Conservation (phyloP, 2,797 vertebrate species). For the Rhynchonycteris naso region DNA sequence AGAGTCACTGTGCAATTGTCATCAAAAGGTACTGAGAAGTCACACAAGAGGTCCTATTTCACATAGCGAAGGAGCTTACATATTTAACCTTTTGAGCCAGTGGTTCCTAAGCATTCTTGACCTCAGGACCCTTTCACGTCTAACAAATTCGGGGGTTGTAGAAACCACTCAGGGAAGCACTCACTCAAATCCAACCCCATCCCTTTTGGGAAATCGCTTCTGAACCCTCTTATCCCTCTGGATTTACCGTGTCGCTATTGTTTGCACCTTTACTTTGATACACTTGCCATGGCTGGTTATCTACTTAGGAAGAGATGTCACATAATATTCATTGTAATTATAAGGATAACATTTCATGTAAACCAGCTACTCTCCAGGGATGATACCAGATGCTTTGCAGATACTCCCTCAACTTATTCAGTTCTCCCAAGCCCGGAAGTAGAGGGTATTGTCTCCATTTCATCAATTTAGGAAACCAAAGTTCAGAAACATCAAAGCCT, state of each 20-base stretch:
- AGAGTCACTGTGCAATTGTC: background rate
- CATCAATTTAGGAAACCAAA: background rate
- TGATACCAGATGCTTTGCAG: background rate
- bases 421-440: background rate
- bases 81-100: background rate
- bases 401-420: background rate
- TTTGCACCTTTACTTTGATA: background rate
- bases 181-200: background rate
- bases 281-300: background rate
- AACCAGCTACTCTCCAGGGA: background rate
- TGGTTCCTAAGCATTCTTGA: background rate
- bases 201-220: background rate
- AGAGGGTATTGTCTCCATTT: background rate
- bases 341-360: background rate
- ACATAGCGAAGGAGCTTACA: background rate
- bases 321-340: background rate
- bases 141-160: background rate
- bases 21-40: background rate
- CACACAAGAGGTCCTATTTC: too few relatives aligned
- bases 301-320: background rate
- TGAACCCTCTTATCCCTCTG: background rate
- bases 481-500: background rate
- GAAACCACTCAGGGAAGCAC: background rate
- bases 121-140: background rate
- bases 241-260: background rate